Evolutionary conservation across 2,888 invertebrate species (phyloP), one percentile per base, ranked within the genome.

Genomic region (Iselma pallidipennis): DNA sequence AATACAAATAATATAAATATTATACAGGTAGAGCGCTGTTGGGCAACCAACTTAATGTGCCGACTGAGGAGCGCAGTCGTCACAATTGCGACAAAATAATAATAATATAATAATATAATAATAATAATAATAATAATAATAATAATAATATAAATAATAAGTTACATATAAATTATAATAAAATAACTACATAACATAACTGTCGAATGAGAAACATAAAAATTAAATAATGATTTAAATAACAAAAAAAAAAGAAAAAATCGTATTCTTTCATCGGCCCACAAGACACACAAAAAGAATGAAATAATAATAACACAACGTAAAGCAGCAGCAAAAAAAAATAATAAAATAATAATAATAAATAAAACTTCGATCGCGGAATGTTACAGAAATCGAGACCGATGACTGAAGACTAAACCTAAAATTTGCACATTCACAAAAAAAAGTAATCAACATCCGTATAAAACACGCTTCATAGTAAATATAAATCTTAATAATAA

Each of bases 151-250:
- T 81, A 81, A 81, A 81, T 80, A 81, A 81, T 82, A 82, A 82
- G 82, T 82, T 82, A 82, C 80, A 82, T 81, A 82, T 82, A 82
- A 82, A 81, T 81, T 80, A 82, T 81, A 78, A 79, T 80, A 81
- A 81, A 80, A 82, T 81, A 81, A 81, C 80, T 81, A 81, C 76
- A 81, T 80, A 82, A 81, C 81, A 81, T 81, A 80, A 80, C 78
- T 77, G 76, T 78, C 76, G 79, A 76, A 79, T 80, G 79, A 80
- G 80, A 81, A 78, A 78, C 77, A 76, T 74, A 76, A 75, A 80
- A 80, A 80, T 81, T 80, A 81, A 82, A 81, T 81, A 80, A 78
- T 80, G 79, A 77, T 80, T 81, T 81, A 81, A 82, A 81, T 81
- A 81, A 81, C 80, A 81, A 81, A 81, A 71, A 57, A 45, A 81